Evolutionary conservation across 2,797 vertebrate species (phyloP), one percentile per base, ranked within the genome.

Genomic region (Melanotaenia pygmaea): DNA sequence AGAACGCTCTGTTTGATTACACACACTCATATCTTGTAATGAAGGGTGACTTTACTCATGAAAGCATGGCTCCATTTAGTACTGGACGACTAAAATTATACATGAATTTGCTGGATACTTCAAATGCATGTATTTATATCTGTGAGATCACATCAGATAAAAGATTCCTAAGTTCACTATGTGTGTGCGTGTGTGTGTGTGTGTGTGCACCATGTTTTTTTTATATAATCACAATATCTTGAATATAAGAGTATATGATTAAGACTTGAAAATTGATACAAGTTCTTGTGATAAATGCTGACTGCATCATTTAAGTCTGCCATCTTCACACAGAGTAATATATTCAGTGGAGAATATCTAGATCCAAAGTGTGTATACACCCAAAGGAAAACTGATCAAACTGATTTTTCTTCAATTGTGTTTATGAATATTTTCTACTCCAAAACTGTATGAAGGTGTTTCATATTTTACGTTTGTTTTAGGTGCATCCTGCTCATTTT

Each of bases 401-500:
- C 35, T 3, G 11, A 10, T 37, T 18, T 18, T 18, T 43, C 2
- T 50, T 50, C 45, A n/a, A 2, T 9, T 20, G n/a, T 50, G 45
- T 50, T 50, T n/a, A 10, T 50, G 20, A 50, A 43, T 18, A 43
- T 43, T 43, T 18, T 43, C 40, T 40, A 40, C 4, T 50, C 6
- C 16, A n/a, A 50, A 50, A 50, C 3, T 50, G 20, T n/a, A 50
- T n/a, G 8, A 50, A 50, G 2, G 8, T 50, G 20, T 2, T 50
- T n/a, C 1, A 12, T 51, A n/a, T 51, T 51, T 22, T 22, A 51
- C 47, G 1, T 69, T 50, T 53, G 45, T 38, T 88, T 40, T 81
- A 98, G 97, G 92, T 90, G 67, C 95, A 78, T 68, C 93, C 94
- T 0, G 86, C 96, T 43, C 64, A 53, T n/a, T 94, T 96, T 79